A percentile compares a stretch with the other conserved stretches of the same genome.
Evolutionary conservation across 2,888 invertebrate species (phyloP).

Genomic region (Acanthosepion lycidas): DNA sequence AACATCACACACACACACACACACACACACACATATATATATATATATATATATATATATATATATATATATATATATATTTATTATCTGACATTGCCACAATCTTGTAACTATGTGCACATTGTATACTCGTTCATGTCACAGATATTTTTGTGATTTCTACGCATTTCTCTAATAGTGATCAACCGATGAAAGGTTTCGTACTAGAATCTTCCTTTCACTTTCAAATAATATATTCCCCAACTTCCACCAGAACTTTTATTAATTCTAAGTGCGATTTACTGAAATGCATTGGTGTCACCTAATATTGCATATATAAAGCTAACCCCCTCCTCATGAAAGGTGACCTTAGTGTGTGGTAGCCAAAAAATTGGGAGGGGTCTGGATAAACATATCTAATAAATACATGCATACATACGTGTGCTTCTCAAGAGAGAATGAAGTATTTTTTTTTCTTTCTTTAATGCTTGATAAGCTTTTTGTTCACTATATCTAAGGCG

Average conservation of each 20-base stretch:
- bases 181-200: not conserved
- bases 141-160: not conserved
- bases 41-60: conserved; percentile 33
- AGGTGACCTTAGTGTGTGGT: conserved; percentile 33
- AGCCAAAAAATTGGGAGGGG: not conserved
- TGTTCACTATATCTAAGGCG: no score
- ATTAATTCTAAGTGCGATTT: not conserved
- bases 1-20: not conserved
- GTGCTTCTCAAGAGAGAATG: no score
- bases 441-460: no score
- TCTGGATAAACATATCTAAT: no score
- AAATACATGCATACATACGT: no score
- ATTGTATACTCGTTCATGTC: no score
- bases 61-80: not conserved
- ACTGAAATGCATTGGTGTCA: not conserved
- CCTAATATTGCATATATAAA: not conserved
- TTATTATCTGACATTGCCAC: no score
- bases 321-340: not conserved
- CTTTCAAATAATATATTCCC: not conserved
- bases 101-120: not conserved
- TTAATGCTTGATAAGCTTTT: no score
- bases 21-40: conserved; percentile 17
- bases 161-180: conserved; percentile 18
- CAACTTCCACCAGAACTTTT: not conserved
- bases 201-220: not conserved